Conservation (phyloP, 2,113 vertebrate genomes). For the Argyrosomus japonicus region DNA sequence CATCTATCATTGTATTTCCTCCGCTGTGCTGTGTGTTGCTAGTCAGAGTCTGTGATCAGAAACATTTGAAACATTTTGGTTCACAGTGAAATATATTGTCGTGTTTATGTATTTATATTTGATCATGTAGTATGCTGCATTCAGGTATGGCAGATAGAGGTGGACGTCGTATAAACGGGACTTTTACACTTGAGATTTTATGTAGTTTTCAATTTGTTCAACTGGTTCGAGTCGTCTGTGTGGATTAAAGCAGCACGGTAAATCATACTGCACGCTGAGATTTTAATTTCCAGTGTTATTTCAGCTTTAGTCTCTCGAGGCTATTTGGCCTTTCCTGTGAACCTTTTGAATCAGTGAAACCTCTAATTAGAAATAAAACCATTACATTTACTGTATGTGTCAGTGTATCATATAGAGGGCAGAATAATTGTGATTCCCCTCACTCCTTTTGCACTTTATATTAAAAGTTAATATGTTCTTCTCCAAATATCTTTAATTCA, state of each 20-base stretch:
- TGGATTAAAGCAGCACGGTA: not conserved
- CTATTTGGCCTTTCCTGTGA: conserved; percentile 33
- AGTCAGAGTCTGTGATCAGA: too few species aligned
- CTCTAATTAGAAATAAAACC: conserved; percentile 51
- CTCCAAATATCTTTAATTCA: conserved; percentile 3
- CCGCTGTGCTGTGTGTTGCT: too few species aligned
- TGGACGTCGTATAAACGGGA: too few species aligned
- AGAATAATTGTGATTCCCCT: conserved; percentile 16
- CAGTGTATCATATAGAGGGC: not conserved
- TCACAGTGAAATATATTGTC: not conserved
- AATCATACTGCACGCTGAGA: not conserved
- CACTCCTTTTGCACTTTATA: conserved; percentile 8
- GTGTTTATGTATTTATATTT: not conserved
- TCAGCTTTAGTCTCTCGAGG: conserved; percentile 30
- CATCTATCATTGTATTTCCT: too few species aligned
- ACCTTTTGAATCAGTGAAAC: conserved; percentile 22
- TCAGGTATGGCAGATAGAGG: not conserved
- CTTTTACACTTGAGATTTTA: too few species aligned
- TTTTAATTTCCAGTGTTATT: conserved; percentile 34
- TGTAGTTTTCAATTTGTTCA: not conserved
- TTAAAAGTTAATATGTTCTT: not conserved
- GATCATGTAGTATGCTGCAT: not conserved
- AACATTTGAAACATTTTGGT: not conserved
- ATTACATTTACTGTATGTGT: conserved; percentile 8
- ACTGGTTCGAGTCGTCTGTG: not conserved